Evolutionary conservation across 2,797 vertebrate genomes (phyloP).

Genomic region (Liparis tanakae): DNA sequence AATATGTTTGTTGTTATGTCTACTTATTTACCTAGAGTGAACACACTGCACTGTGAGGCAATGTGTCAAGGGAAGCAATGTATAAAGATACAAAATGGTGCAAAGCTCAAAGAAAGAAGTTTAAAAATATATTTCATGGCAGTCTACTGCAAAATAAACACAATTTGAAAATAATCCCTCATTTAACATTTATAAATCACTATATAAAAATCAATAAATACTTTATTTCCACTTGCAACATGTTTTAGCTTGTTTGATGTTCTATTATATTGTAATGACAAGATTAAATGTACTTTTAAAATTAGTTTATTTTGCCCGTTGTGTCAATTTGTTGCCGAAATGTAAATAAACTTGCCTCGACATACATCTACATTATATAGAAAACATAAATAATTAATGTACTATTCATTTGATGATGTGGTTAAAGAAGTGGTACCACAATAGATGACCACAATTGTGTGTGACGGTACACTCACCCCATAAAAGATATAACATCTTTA

Average conservation of each 20-base stretch:
- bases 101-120: too few species aligned
- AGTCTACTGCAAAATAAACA: too few species aligned
- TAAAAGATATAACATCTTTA: constrained; percentile 1
- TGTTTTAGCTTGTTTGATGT: background rate
- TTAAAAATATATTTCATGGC: too few species aligned
- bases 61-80: too few species aligned
- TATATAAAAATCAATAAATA: too few species aligned
- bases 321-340: background rate
- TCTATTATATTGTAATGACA: background rate
- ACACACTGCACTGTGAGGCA: too few species aligned
- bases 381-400: background rate
- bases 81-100: too few species aligned
- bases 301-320: background rate
- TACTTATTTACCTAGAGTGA: too few species aligned
- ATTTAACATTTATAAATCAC: too few species aligned
- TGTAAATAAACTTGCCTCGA: background rate
- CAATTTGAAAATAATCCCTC: too few species aligned
- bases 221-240: background rate
- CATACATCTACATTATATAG: background rate
- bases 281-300: background rate
- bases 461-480: background rate
- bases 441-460: background rate
- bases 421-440: background rate
- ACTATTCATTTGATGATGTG: background rate
- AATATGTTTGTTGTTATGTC: background rate